Base-by-base conservation (phyloP, 2,888 invertebrate species). In the Plutella xylostella region DNA sequence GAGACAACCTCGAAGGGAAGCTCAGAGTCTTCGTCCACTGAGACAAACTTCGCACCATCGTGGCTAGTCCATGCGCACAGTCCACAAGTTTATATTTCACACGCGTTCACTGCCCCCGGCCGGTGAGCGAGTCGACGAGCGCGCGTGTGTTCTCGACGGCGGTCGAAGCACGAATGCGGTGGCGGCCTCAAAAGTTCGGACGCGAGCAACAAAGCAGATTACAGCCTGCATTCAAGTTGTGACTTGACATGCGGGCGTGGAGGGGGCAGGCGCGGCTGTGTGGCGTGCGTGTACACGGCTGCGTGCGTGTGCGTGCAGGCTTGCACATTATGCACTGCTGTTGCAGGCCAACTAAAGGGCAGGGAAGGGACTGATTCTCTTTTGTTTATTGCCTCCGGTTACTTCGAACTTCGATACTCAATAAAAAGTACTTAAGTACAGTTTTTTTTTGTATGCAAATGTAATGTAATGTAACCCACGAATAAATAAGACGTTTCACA, bases 11-110 rank as follows among this genome's bases (percentile, higher is more conserved):
- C 63, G 93, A 90, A 50, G 94, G 94, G 74, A 94, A 94, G 87
- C 93, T 94, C 69, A 94, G 86, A 58, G 93, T 94, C 87, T 94
- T 94, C 78, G 93, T 94, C 94, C 94, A 94, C 86, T 93, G 92
- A 50, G 93, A 89, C 65, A 94, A 85, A 85, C 92, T 93, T 60
- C 94, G 92, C 77, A 93, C 94, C 94, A 94, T 94, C 68, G 83
- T 86, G 72, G 65, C 25, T 21, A 17, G 78, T 78, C 70, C 80
- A 79, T 74, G 67, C 58, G 65, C 72, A 70, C 76, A 72, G 34
- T 17, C 21, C 34, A 30, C 14, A 25, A 17, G 37, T 33, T 25
- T 33, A 30, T n/a, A 18, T 18, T 31, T 42, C 42, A 72, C 73
- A 77, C 78, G 71, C 72, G 71, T 68, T 69, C 79, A 78, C 80